These are phyloP conservation scores for Marronus borbonicus DNA, from an alignment of 2,888 invertebrate species.

Conservation along the genomic window DNA sequence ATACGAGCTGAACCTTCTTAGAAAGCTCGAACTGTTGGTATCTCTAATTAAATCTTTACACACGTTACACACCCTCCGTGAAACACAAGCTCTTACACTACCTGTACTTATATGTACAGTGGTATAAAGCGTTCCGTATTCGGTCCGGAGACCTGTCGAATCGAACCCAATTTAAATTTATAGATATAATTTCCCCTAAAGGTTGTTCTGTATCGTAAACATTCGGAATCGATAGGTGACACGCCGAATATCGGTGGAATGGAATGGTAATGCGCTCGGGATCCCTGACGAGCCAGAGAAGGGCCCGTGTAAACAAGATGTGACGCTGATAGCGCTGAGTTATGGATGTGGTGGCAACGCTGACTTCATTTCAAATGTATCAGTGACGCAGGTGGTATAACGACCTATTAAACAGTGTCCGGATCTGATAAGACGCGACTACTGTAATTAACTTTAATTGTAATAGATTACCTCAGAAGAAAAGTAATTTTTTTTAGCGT, in stretches of 20 bases:
- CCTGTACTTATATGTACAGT: not conserved
- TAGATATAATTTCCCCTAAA: constrained; percentile 54
- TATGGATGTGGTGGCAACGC: constrained; percentile 56
- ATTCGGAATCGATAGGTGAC: constrained; percentile 52
- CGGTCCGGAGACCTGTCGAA: constrained; percentile 17
- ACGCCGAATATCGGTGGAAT: constrained; percentile 49
- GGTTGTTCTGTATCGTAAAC: constrained; percentile 52
- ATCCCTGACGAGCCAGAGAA: constrained; percentile 55
- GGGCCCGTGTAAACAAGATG: constrained; percentile 60
- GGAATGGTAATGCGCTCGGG: constrained; percentile 53
- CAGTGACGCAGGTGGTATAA: constrained; percentile 63
- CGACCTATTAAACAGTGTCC: constrained; percentile 62
- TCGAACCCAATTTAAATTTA: constrained; percentile 51
- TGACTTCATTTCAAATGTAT: constrained; percentile 62
- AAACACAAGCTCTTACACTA: not conserved
- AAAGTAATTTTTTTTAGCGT: not conserved
- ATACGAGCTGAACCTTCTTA: constrained; percentile 14
- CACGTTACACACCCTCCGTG: constrained; percentile 49
- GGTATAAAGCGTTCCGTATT: constrained; percentile 19
- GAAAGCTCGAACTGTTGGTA: constrained; percentile 31
- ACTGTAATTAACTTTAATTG: constrained; percentile 64
- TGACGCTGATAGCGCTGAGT: constrained; percentile 61
- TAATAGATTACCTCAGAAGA: constrained; percentile 59
- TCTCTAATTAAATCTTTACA: constrained; percentile 55
- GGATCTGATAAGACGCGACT: constrained; percentile 61